These are phyloP conservation scores for Diadema setosum DNA, from an alignment of 35 echinoderm and acorn worm genomes.

Conservation along the genomic window DNA sequence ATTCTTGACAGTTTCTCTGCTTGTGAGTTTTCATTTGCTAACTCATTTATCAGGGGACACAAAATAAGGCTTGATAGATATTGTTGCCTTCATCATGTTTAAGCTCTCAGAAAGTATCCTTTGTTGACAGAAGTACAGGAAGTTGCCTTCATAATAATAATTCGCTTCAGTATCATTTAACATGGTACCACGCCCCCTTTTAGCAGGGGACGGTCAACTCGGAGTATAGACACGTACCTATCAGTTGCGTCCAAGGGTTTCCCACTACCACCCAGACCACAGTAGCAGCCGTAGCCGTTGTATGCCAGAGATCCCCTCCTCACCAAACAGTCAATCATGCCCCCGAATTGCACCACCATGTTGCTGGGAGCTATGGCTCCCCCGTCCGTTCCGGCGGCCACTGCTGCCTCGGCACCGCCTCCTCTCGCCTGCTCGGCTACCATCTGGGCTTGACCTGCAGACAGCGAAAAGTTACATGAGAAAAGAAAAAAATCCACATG, in stretches of 20 bases:
- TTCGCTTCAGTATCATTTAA: no score
- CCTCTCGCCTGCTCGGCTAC: neutral
- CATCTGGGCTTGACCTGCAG: neutral
- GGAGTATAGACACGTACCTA: neutral
- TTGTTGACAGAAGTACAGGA: no score
- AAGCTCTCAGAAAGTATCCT: no score
- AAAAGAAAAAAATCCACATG: neutral
- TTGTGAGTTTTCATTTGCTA: no score
- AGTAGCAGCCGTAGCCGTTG: slow-evolving; percentile 23
- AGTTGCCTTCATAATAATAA: no score
- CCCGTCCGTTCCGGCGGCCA: neutral
- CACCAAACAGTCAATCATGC: neutral
- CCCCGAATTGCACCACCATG: neutral
- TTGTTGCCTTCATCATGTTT: no score
- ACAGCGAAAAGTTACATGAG: neutral
- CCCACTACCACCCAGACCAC: neutral
- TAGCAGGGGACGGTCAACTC: no score
- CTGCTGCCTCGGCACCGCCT: neutral
- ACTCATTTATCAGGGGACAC: no score
- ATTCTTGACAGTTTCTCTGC: no score
- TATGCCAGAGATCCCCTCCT: neutral
- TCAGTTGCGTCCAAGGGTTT: slow-evolving; percentile 1
- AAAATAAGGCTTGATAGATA: no score
- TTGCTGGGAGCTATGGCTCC: neutral
- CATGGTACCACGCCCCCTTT: no score